A percentile compares a stretch with the other conserved stretches of the same genome.
Conservation (phyloP, 2,797 vertebrate species). For the Chelon labrosus region DNA sequence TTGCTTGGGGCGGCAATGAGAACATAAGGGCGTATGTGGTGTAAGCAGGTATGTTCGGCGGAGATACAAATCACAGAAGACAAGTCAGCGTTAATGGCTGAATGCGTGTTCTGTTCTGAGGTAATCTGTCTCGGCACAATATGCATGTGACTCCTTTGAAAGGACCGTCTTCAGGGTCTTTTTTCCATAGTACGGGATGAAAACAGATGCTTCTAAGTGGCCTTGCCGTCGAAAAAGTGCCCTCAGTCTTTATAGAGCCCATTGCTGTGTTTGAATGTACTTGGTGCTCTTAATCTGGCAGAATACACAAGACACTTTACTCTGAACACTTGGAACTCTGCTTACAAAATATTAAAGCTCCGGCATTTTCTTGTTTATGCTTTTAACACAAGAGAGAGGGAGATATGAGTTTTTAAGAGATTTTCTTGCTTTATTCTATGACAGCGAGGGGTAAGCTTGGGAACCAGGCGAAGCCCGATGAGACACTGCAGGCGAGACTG, state of each 20-base stretch:
- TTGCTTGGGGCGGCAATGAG: not conserved
- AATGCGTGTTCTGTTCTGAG: constrained; percentile 11
- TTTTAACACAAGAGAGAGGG: constrained; percentile 5
- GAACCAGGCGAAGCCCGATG: not conserved
- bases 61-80: constrained; percentile 20
- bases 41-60: constrained; percentile 22
- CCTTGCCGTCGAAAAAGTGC: constrained; percentile 26
- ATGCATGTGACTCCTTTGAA: constrained; percentile 15
- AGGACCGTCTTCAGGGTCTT: constrained; percentile 1
- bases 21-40: constrained; percentile 24
- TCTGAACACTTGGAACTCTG: not conserved
- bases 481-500: not conserved
- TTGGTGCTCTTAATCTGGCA: constrained; percentile 19
- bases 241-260: constrained; percentile 10
- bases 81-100: not conserved
- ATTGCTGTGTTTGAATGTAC: constrained; percentile 23
- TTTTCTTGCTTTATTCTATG: not conserved
- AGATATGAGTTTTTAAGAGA: not conserved
- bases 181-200: constrained; percentile 19
- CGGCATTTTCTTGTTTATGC: not conserved
- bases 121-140: not conserved
- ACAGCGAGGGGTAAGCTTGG: not conserved
- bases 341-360: not conserved
- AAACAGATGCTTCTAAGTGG: constrained; percentile 41
- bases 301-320: constrained; percentile 4